Evolutionary conservation across 2,888 invertebrate genomes (phyloP).

Genomic region (Germaria angustata): DNA sequence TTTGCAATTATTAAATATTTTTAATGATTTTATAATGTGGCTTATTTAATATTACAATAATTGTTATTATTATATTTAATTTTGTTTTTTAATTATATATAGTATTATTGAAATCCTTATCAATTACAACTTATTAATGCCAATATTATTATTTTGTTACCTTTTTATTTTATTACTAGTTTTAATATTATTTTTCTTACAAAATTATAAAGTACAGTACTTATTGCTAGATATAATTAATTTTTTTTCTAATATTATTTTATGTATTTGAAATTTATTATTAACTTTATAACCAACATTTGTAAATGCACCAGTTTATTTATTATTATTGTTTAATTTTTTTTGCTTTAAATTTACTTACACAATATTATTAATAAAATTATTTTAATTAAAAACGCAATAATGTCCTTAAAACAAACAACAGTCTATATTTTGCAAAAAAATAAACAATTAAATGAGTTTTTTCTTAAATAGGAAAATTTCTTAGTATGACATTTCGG

Average conservation of each 20-base stretch:
- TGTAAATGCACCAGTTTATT: slow-evolving; percentile 58
- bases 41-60: slow-evolving; percentile 22
- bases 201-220: neutral
- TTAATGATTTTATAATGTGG: slow-evolving; percentile 15
- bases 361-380: neutral
- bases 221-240: neutral
- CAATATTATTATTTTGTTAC: neutral
- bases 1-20: slow-evolving; percentile 17
- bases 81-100: neutral
- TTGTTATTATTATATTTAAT: neutral
- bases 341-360: neutral
- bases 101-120: slow-evolving; percentile 18
- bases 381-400: slow-evolving; percentile 33
- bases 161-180: neutral
- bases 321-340: slow-evolving; percentile 9
- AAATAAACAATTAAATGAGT: neutral
- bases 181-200: neutral
- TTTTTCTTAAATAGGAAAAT: slow-evolving; percentile 20
- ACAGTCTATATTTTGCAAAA: slow-evolving; percentile 60
- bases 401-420: slow-evolving; percentile 57
- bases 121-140: slow-evolving; percentile 25
- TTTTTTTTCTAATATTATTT: slow-evolving; percentile 12
- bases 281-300: slow-evolving; percentile 35
- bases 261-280: neutral
- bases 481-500: neutral